Conservation (phyloP, 2,797 vertebrate genomes). For the Crax fasciolata region DNA sequence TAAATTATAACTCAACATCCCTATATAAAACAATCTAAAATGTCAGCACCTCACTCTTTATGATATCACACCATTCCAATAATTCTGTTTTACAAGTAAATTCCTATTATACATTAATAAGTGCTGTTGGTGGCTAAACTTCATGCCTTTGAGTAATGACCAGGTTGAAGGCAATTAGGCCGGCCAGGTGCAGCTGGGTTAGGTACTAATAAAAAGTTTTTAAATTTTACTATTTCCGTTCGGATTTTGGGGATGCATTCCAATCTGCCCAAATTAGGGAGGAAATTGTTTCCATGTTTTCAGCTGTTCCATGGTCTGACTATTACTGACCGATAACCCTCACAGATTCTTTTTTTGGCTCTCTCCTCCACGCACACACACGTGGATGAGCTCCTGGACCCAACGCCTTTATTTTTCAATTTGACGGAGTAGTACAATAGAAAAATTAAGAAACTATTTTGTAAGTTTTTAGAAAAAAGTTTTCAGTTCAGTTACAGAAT, state of each 20-base stretch:
- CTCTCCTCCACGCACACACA: background rate
- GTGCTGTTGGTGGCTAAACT: constrained; percentile 87
- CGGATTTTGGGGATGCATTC: constrained; percentile 88
- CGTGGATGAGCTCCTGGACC: background rate
- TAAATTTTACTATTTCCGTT: constrained; percentile 97
- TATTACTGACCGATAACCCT: constrained; percentile 51
- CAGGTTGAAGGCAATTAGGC: constrained; percentile 93
- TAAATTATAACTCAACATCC: constrained; percentile 82
- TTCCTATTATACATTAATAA: constrained; percentile 89
- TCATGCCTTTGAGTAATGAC: constrained; percentile 85
- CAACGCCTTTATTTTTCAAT: background rate
- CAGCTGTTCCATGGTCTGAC: constrained; percentile 74
- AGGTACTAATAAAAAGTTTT: constrained; percentile 91
- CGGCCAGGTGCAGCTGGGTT: constrained; percentile 93
- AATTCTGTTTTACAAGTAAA: constrained; percentile 89
- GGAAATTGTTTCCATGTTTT: constrained; percentile 84
- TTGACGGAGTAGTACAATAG: background rate
- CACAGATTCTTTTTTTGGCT: background rate
- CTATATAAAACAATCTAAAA: constrained; percentile 83
- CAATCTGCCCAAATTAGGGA: constrained; percentile 85
- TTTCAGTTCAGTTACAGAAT: background rate
- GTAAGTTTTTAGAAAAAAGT: background rate
- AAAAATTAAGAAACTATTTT: background rate
- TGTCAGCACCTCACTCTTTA: constrained; percentile 86
- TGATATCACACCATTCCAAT: constrained; percentile 85